These are phyloP conservation scores for Amphiprion percula DNA, from an alignment of 2,113 vertebrate species.

Conservation along the genomic window DNA sequence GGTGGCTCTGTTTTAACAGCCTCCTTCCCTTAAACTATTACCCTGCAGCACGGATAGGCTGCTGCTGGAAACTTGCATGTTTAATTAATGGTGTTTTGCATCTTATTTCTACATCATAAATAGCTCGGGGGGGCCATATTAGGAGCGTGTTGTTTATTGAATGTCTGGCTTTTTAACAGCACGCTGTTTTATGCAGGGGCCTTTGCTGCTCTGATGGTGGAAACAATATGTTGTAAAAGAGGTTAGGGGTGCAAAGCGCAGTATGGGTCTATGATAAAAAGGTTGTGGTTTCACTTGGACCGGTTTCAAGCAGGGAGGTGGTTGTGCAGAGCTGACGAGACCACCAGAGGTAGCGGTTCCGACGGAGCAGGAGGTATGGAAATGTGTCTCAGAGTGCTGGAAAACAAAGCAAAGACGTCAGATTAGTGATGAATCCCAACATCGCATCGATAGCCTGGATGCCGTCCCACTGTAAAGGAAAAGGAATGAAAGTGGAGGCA, in stretches of 20 bases:
- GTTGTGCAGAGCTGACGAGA: constrained; percentile 55
- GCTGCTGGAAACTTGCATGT: constrained; percentile 49
- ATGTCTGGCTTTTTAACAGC: constrained; percentile 59
- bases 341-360: constrained; percentile 67
- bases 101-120: constrained; percentile 66
- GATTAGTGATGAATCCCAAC: constrained; percentile 57
- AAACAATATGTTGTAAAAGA: constrained; percentile 22
- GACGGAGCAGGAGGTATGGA: constrained; percentile 45
- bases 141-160: constrained; percentile 58
- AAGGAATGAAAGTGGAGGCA: not conserved
- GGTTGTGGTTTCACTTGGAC: constrained; percentile 62
- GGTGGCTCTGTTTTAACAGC: constrained; percentile 73
- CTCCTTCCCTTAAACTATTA: constrained; percentile 65
- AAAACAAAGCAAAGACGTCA: constrained; percentile 38
- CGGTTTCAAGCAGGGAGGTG: constrained; percentile 34
- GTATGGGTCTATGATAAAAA: constrained; percentile 52
- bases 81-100: constrained; percentile 75
- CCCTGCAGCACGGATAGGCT: constrained; percentile 55
- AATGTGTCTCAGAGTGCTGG: constrained; percentile 35
- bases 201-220: constrained; percentile 36
- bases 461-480: constrained; percentile 27
- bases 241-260: constrained; percentile 24
- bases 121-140: constrained; percentile 42
- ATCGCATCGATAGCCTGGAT: constrained; percentile 54
- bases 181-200: constrained; percentile 57